Evolutionary conservation across 2,888 invertebrate genomes (phyloP), one percentile per base, ranked within the genome.

Genomic region (Tridacna gigas): DNA sequence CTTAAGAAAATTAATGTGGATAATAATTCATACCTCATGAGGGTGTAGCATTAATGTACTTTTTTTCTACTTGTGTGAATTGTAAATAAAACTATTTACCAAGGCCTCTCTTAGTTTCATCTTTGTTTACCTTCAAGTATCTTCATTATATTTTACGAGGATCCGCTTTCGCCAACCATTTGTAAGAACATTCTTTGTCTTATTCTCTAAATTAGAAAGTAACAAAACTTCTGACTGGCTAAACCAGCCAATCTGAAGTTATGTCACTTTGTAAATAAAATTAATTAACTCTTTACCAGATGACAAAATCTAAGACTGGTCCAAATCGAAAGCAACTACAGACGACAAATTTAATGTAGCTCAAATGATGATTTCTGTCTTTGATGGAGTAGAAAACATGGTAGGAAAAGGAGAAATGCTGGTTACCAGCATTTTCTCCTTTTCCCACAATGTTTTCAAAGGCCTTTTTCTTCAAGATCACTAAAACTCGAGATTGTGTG

Each of bases 21-120:
- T 65, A 65, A 65, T 26, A 65, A 65, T 65, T 26, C 28, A 65
- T 65, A 65, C 65, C 65, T 65, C 65, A 65, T 22, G 25, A 26
- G 26, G 5, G 25, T 15, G 18, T 22, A 61, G 61, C n/a, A 61
- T 61, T 61, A 13, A 65, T 65, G 26, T 65, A 65, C 26, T 26
- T 26, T 22, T 22, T 65, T n/a, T 61, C 9, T 61, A 61, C 25
- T 26, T 28, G 65, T 65, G 65, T 65, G 26, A 15, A 65, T 13
- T 65, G 65, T 65, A 65, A 65, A 65, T 65, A 65, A 65, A 65
- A 18, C 25, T 28, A 65, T 65, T 65, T 65, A 65, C 18, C 56
- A 20, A n/a, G 56, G 56, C 56, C n/a, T 56, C n/a, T 56, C 2
- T 56, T 56, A 56, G 56, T 20, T 56, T 56, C 4, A 56, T 56